Base-by-base conservation (phyloP, 2,113 vertebrate species). In the Eleginops maclovinus region DNA sequence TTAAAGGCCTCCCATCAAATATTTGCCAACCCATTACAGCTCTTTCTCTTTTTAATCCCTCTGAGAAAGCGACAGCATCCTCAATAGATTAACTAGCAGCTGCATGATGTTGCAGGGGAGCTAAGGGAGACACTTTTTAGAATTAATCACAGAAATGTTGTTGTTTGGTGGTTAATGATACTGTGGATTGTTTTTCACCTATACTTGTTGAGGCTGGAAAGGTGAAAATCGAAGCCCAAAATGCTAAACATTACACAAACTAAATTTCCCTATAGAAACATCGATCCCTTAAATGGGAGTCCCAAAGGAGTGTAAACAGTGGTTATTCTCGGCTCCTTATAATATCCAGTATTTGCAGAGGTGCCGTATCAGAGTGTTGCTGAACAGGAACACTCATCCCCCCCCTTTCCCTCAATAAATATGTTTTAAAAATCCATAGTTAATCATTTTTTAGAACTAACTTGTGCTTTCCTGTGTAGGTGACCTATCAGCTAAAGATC, bases 401-500 rank as follows among this genome's bases (percentile, higher is more conserved):
- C 31, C 4, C 36, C 51, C 31, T 16, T 43, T 26, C 7, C 11
- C 12, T 26, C 2, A 28, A 40, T 9, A 9, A 72, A 61, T 2
- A 49, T 12, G 40, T 58, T 11, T 7, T 0, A 3, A 49, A 26
- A 43, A 26, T 31, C 60, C 17, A 46, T 64, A 74, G 60, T 31
- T 46, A 36, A 36, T 36, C 31, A 36, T 36, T 36, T n/a, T 17
- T 74, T 12, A 22, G 13, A 31, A 4, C 50, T 44, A 10, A 31
- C 16, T 13, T 77, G 24, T 63, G 31, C 36, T 50, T 47, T 41
- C 58, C 40, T 71, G 53, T 76, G 3, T 10, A 99, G 98, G 98
- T 99, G 87, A 99, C 97, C 0, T 99, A 99, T 83, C 98, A 99
- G 85, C 74, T 99, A 86, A 99, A 99, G 94, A 99, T 99, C 86